Evolutionary conservation across 2,113 vertebrate species (phyloP), one percentile per base, ranked within the genome.

Genomic region (Prinia subflava): DNA sequence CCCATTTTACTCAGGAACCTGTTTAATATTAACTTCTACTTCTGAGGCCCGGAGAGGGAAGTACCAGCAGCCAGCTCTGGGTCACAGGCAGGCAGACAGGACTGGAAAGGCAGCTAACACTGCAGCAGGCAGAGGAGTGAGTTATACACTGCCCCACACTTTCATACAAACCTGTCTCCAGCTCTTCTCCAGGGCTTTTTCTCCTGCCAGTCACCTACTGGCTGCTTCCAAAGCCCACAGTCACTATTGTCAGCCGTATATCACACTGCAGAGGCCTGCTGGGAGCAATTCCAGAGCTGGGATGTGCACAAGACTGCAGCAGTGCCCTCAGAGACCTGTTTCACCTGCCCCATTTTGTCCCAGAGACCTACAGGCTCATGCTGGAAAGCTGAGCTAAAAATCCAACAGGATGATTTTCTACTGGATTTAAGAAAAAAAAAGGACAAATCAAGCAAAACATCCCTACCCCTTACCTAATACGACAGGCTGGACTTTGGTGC

Each of bases 71-170:
- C 44, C 10, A 64, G 37, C n/a, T n/a, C 27, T 0, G 2, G 37
- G 53, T 44, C 31, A 18, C 12, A 9, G 19, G 56, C 69, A 53
- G 68, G 25, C 71, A n/a, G 74, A 6, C 9, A 21, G 68, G 42
- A 21, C 76, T 70, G 68, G 37, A n/a, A 65, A 77, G 44, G 30
- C 65, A 80, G 44, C 62, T 46, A 52, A 27, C 2, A 0, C 53
- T 42, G 59, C 53, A 71, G 82, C 65, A 35, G 65, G 33, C 44
- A 39, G 56, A 64, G 25, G 7, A 68, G 30, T 0, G 0, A 52
- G 31, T 69, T 77, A 14, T 0, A 9, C 0, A 0, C 47, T n/a
- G 15, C 21, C 24, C 23, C 16, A 7, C 1, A 0, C 9, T 31
- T 80, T 15, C 47, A 35, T 8, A 46, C 53, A 37, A 68, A 75